These are phyloP conservation scores for Marisa cornuarietis DNA, from an alignment of 1,140 invertebrate species.

Conservation along the genomic window DNA sequence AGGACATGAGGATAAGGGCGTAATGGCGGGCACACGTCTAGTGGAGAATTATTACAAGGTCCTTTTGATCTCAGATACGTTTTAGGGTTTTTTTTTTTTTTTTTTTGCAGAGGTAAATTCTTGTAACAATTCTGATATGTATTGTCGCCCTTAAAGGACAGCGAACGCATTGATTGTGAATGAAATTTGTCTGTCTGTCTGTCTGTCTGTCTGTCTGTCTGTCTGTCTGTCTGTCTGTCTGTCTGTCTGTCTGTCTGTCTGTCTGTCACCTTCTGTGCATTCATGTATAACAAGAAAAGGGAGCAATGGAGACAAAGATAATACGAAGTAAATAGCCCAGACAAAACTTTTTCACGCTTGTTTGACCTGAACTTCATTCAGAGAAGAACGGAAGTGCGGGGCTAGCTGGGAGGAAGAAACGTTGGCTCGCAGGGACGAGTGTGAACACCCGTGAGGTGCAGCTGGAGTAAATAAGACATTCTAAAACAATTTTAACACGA, in stretches of 20 bases:
- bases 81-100: not conserved
- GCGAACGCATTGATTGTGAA: not conserved
- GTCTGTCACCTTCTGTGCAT: not conserved
- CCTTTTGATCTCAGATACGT: too few relatives aligned
- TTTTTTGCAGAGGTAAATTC: not conserved
- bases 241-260: not conserved
- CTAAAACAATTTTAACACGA: too few relatives aligned
- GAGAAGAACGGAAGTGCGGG: not conserved
- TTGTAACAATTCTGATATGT: too few relatives aligned
- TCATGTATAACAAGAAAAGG: not conserved
- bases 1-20: too few relatives aligned
- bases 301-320: not conserved
- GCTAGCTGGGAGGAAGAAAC: not conserved
- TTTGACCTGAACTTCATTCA: not conserved
- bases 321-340: not conserved
- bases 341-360: conserved; percentile 24
- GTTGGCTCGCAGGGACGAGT: too few relatives aligned
- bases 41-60: too few relatives aligned
- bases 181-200: not conserved
- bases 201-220: not conserved
- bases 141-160: too few relatives aligned
- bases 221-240: not conserved
- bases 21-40: too few relatives aligned
- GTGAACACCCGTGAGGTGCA: too few relatives aligned
- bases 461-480: too few relatives aligned